Base-by-base conservation (phyloP, 2,888 invertebrate species). In the Drymonia ruficornis region DNA sequence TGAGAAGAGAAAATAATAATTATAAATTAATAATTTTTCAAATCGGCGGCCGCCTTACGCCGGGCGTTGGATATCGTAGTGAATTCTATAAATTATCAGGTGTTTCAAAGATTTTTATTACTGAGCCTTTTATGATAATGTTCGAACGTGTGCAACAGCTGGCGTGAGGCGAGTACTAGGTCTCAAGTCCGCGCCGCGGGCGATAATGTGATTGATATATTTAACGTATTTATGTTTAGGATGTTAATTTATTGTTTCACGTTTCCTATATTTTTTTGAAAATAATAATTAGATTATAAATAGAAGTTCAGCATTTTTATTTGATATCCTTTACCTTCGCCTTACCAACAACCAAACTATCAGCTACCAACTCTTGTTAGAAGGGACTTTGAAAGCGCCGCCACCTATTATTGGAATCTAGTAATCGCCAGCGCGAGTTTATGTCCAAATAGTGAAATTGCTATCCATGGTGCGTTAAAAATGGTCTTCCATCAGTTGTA, bases 161-260 rank as follows among this genome's bases (percentile, higher is more conserved):
- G 63, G 50, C 50, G 49, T 16, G 49, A 31, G 23, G 58, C 48
- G 49, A 45, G 61, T 44, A 53, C 54, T 51, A 19, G 55, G 63
- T 68, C 63, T 70, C 66, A 64, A 56, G 61, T 67, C 61, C 67
- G 59, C 19, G 50, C 46, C 50, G 42, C 65, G 70, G 67, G 66
- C 65, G 60, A 59, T 71, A 70, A 78, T 84, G 86, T 87, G 81
- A 83, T 83, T 77, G 72, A 77, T 69, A 72, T 80, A 74, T 78
- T 79, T 81, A 79, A 79, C 75, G 72, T 80, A 78, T 80, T 81
- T 84, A 84, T 76, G 78, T 83, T 82, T 84, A 83, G 80, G 81
- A 72, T 80, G 72, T 84, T 88, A 86, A 87, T 79, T 88, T 88
- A 88, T 88, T 88, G 85, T 87, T 87, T 87, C 82, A 81, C 74